Evolutionary conservation across 64 coral and sea anemone species (phyloP).

Genomic region (Anthopleura sola): DNA sequence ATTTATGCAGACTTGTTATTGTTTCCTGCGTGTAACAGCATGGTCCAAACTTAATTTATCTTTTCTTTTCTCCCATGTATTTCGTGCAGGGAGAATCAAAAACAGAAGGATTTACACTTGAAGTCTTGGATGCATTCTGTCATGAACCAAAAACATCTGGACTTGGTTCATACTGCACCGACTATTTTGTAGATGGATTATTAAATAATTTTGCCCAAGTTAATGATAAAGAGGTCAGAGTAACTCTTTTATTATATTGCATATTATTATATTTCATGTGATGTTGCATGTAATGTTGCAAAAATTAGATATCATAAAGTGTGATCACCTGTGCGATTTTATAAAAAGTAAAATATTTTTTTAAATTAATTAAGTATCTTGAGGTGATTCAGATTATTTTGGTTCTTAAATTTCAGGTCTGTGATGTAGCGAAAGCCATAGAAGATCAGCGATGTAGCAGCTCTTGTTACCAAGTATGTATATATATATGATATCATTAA

Average conservation of each 20-base stretch:
- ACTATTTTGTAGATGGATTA: neutral
- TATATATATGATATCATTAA: too few relatives aligned
- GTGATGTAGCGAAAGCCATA: slow-evolving; percentile 1
- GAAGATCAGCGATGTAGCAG: neutral
- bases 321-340: too few relatives aligned
- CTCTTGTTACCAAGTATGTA: neutral
- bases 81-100: neutral
- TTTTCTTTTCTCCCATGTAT: neutral
- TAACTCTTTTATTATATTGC: neutral
- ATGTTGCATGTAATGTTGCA: too few relatives aligned
- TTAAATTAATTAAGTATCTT: too few relatives aligned
- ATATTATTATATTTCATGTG: too few relatives aligned
- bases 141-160: neutral
- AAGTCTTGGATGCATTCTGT: neutral
- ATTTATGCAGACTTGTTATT: neutral
- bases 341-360: too few relatives aligned
- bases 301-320: too few relatives aligned
- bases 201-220: too few relatives aligned
- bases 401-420: neutral
- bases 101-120: neutral
- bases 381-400: neutral
- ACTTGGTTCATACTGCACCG: neutral
- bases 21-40: too few relatives aligned
- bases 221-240: neutral
- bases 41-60: too few relatives aligned